These are phyloP conservation scores for Setophaga petechia DNA, from an alignment of 2,113 vertebrate species.

Conservation along the genomic window DNA sequence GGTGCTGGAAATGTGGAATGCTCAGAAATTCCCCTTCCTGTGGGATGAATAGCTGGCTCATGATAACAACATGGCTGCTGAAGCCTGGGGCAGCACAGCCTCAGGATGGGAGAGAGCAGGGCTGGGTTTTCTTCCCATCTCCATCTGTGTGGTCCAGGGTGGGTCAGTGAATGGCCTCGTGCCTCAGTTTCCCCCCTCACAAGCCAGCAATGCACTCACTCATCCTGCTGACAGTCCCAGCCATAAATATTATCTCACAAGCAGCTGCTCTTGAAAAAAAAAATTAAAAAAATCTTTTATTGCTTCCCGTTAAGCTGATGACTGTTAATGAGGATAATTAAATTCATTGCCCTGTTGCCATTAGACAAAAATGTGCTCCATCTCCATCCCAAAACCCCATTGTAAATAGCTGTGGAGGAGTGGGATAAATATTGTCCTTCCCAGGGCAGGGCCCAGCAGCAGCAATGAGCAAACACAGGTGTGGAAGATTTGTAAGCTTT, in stretches of 20 bases:
- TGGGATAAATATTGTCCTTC: constrained; percentile 24
- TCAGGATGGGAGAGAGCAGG: background rate
- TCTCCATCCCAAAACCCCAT: constrained; percentile 37
- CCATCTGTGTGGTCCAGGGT: constrained; percentile 26
- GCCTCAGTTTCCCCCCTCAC: constrained; percentile 50
- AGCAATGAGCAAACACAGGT: constrained; percentile 60
- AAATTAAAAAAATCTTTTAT: constrained; percentile 26
- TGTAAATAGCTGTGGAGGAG: constrained; percentile 35
- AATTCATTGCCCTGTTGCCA: background rate
- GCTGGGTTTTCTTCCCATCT: background rate
- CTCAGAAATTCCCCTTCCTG: background rate
- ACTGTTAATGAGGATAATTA: constrained; percentile 49
- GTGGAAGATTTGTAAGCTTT: constrained; percentile 53
- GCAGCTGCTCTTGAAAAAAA: background rate
- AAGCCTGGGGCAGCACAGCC: background rate
- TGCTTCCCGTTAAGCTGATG: constrained; percentile 47
- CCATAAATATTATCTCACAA: constrained; percentile 13
- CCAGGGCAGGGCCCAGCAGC: background rate
- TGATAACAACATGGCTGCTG: background rate
- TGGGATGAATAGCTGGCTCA: background rate
- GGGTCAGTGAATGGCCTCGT: background rate
- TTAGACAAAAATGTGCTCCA: constrained; percentile 38
- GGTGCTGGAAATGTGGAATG: background rate
- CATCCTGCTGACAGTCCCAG: background rate
- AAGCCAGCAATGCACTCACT: background rate